A percentile compares a stretch with the other conserved stretches of the same genome.
Conservation (phyloP, 2,113 vertebrate genomes). For the Natator depressus region DNA sequence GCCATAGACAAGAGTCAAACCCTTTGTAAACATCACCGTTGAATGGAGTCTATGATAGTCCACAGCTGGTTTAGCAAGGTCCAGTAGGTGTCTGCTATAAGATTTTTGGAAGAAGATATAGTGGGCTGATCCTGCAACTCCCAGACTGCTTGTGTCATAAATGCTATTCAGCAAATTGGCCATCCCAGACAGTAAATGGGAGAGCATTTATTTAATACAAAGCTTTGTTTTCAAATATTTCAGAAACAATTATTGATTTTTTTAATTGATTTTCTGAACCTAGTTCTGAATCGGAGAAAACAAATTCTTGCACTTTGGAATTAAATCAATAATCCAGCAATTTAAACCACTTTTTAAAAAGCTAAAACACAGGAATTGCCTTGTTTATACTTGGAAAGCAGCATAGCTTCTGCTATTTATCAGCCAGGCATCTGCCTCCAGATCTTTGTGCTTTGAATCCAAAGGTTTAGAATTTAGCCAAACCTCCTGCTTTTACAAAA, state of each 20-base stretch:
- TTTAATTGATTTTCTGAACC: not conserved
- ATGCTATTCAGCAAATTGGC: not conserved
- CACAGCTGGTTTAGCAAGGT: not conserved
- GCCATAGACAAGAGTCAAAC: not conserved
- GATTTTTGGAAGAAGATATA: not conserved
- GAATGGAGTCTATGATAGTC: not conserved
- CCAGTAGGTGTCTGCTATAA: not conserved
- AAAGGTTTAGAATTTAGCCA: not conserved
- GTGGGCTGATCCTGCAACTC: not conserved
- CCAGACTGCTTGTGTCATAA: not conserved
- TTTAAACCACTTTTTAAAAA: not conserved
- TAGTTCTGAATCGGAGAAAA: not conserved
- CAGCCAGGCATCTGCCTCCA: not conserved
- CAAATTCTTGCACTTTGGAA: not conserved
- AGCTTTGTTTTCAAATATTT: not conserved
- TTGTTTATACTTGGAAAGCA: not conserved
- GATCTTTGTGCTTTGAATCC: not conserved
- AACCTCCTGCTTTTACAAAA: not conserved
- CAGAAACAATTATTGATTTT: too few relatives aligned
- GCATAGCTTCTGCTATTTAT: too few relatives aligned
- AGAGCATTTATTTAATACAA: not conserved
- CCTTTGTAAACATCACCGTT: not conserved
- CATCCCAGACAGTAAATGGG: not conserved
- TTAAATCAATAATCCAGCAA: not conserved
- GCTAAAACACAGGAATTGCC: not conserved